Conservation (phyloP, 2,888 invertebrate genomes). For the Acleris literana region DNA sequence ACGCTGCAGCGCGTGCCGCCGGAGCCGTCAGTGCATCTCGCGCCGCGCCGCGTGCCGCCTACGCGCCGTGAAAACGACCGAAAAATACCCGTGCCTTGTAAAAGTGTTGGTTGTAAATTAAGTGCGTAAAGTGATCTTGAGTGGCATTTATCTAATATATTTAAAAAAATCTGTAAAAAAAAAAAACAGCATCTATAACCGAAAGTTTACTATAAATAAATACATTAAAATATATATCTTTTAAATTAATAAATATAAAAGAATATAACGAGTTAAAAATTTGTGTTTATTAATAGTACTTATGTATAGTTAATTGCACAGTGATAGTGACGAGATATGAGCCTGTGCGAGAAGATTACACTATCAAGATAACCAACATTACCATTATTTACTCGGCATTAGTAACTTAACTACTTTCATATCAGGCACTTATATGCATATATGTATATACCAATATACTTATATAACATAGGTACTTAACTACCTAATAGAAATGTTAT, state of each 20-base stretch:
- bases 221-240: too few species aligned
- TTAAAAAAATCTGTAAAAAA: too few species aligned
- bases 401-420: conserved; percentile 7
- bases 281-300: background rate
- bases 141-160: too few species aligned
- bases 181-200: too few species aligned
- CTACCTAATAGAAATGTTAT: background rate
- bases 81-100: background rate
- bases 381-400: conserved; percentile 18
- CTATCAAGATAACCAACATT: conserved; percentile 28
- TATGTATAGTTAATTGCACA: conserved; percentile 15
- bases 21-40: conserved; percentile 65
- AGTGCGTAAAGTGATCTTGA: background rate
- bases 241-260: too few species aligned
- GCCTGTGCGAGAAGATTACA: conserved; percentile 20
- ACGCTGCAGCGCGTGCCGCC: conserved; percentile 58
- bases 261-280: too few species aligned
- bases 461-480: background rate
- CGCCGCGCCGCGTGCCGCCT: conserved; percentile 54
- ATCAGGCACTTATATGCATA: background rate
- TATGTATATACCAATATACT: too few species aligned
- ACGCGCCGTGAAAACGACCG: conserved; percentile 12
- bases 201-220: too few species aligned
- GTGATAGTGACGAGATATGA: conserved; percentile 13
- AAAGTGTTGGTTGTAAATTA: background rate